These are phyloP conservation scores for Steromphala cineraria DNA, from an alignment of 2,888 invertebrate genomes.

Conservation along the genomic window DNA sequence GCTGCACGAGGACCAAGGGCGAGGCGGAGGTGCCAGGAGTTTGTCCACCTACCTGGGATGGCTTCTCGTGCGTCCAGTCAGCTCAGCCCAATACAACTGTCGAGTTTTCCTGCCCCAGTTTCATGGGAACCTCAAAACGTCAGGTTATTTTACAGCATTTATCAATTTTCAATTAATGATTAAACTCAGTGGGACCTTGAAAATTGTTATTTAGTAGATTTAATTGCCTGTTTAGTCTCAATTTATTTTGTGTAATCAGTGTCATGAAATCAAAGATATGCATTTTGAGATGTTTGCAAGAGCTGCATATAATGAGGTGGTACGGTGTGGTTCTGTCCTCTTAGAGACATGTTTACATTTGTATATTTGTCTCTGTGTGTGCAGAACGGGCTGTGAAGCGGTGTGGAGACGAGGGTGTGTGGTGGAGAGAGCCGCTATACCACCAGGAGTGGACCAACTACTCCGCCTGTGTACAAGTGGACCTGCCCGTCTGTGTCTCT, in stretches of 20 bases:
- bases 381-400: constrained; percentile 10
- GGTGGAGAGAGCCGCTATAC: constrained; percentile 14
- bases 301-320: neutral
- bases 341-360: too few relatives aligned
- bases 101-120: constrained; percentile 26
- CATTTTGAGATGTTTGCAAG: too few relatives aligned
- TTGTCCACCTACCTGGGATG: constrained; percentile 35
- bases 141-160: neutral
- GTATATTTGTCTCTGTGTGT: neutral
- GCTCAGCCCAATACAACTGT: constrained; percentile 16
- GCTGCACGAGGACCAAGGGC: neutral
- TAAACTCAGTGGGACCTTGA: neutral
- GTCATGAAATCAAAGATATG: too few relatives aligned
- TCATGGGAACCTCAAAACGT: constrained; percentile 17
- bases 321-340: neutral
- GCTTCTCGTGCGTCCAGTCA: constrained; percentile 28
- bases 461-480: constrained; percentile 1
- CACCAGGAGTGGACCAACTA: constrained; percentile 30
- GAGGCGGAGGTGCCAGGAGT: neutral
- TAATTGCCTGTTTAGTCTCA: neutral
- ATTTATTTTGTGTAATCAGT: too few relatives aligned
- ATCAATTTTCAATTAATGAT: neutral
- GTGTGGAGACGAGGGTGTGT: constrained; percentile 20
- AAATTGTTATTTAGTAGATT: too few relatives aligned
- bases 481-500: neutral